phyloP scores from a whole-genome alignment of 2,888 invertebrate species.

The Chydorus sphaericus region DNA sequence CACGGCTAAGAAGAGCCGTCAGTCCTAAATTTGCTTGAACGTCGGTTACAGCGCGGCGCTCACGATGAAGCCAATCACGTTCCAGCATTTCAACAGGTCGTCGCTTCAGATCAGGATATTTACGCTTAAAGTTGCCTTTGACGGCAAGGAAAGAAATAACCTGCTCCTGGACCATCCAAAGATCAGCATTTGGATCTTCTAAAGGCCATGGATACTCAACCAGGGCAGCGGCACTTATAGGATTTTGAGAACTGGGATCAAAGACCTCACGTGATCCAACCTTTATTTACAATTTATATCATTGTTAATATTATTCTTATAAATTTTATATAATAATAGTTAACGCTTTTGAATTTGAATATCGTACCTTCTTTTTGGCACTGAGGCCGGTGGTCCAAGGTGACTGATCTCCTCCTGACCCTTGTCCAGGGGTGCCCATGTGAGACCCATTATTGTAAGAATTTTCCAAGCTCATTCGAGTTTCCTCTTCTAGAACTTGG shows the following conservation, averaged over 20 bases:
- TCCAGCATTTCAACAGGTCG: slow-evolving; percentile 81
- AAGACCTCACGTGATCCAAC: slow-evolving; percentile 35
- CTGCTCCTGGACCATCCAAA: slow-evolving; percentile 90
- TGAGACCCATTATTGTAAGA: slow-evolving; percentile 1
- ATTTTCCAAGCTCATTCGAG: slow-evolving; percentile 36
- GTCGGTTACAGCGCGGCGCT: slow-evolving; percentile 63
- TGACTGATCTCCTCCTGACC: neutral
- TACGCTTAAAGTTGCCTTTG: slow-evolving; percentile 81
- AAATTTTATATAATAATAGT: too few relatives aligned
- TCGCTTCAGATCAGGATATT: slow-evolving; percentile 75
- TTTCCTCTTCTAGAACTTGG: slow-evolving; percentile 38
- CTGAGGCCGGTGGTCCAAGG: slow-evolving; percentile 37
- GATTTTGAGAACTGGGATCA: slow-evolving; percentile 29
- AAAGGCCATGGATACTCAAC: slow-evolving; percentile 90
- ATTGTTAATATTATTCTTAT: too few relatives aligned
- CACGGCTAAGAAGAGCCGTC: slow-evolving; percentile 79
- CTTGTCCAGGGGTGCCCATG: neutral
- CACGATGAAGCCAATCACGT: slow-evolving; percentile 69
- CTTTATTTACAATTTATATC: too few relatives aligned
- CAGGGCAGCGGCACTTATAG: slow-evolving; percentile 67
- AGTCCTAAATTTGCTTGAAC: slow-evolving; percentile 38
- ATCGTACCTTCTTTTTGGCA: slow-evolving; percentile 30
- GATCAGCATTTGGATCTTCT: slow-evolving; percentile 44
- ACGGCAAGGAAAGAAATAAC: slow-evolving; percentile 87
- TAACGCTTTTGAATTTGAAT: too few relatives aligned